Evolutionary conservation across 2,888 invertebrate species (phyloP), one percentile per base, ranked within the genome.

Genomic region (Eurois occulta): DNA sequence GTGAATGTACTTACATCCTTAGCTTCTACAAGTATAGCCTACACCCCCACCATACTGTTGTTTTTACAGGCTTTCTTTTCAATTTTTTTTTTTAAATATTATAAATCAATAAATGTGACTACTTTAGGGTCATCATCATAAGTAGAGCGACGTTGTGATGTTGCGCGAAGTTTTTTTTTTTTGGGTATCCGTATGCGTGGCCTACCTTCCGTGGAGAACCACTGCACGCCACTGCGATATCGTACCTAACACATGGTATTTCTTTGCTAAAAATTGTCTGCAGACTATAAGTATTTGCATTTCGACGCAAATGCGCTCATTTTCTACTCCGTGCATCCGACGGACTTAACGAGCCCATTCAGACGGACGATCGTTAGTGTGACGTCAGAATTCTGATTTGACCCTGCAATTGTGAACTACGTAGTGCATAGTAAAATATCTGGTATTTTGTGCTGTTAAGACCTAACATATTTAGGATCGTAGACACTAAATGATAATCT

Each of bases 291-390:
- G 1, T 24, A 1, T 41, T 70, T 70, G 21, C 28, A n/a, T n/a
- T n/a, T n/a, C n/a, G n/a, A n/a, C 21, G 16, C 32, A 60, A 64
- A 58, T 74, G 72, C 38, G 35, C 38, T 46, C 38, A 11, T 64
- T 72, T 66, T 32, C 35, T 75, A 52, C 69, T 87, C 80, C 48
- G 18, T 58, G 75, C 58, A 75, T 84, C 74, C 68, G 87, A 62
- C 35, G 83, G 83, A 84, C 81, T 82, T 86, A 84, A 88, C 84
- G 89, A 89, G 80, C 88, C 87, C 78, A 88, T 90, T 90, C 86
- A 86, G 75, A 79, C 80, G 16, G 75, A 80, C 77, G 84, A 80
- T 76, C 72, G 81, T 87, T 72, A 65, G 68, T 52, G 55, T 86
- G 85, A 87, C 90, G 84, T 90, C 88, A 89, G 78, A 32, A 46